Conservation (phyloP, 2,888 invertebrate species). For the Sinohyriopsis cumingii region DNA sequence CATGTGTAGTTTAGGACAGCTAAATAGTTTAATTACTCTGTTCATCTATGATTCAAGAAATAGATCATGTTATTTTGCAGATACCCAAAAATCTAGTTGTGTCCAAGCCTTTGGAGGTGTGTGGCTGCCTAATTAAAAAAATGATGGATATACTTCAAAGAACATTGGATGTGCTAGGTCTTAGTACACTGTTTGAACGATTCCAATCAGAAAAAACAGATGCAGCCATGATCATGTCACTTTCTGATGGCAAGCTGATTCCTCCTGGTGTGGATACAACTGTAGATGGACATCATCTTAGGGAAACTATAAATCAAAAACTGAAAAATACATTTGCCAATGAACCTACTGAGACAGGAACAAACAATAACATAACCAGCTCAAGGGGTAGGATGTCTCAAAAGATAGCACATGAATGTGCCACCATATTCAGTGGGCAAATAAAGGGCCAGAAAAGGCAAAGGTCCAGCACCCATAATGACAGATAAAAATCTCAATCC, state of each 20-base stretch:
- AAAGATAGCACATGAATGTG: too few species aligned
- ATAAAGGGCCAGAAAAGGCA: too few species aligned
- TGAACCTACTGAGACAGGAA: neutral
- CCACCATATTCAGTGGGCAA: too few species aligned
- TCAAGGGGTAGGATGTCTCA: too few species aligned
- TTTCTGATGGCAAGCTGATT: neutral
- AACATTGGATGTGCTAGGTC: neutral
- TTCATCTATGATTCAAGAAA: too few species aligned
- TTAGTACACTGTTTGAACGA: neutral
- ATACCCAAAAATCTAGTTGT: too few species aligned
- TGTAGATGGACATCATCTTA: neutral
- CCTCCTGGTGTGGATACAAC: neutral
- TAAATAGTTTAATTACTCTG: too few species aligned
- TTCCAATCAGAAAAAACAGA: neutral
- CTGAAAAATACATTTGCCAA: neutral
- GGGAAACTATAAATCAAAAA: neutral
- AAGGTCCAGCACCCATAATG: neutral
- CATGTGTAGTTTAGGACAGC: too few species aligned
- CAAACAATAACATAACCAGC: neutral
- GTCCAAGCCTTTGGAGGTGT: too few species aligned
- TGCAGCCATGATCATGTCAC: neutral
- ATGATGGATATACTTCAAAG: conserved; percentile 1
- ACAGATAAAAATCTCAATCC: neutral
- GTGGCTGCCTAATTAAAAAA: neutral
- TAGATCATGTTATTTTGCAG: too few species aligned